Conservation (phyloP, 2,888 invertebrate genomes). For the Himalopsyche japonica region DNA sequence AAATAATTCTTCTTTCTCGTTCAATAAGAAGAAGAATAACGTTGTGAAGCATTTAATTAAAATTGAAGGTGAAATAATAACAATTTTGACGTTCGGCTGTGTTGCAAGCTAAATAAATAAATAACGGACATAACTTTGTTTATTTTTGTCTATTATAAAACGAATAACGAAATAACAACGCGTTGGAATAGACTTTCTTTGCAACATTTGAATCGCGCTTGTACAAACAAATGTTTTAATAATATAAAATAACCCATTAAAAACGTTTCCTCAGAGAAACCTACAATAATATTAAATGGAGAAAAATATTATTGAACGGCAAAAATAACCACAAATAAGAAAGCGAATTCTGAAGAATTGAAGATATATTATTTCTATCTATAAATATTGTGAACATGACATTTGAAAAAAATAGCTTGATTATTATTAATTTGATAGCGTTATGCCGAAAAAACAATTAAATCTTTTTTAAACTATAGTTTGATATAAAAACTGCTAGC, state of each 20-base stretch:
- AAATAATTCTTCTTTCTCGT: constrained; percentile 9
- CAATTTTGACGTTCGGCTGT: neutral
- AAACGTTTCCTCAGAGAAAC: neutral
- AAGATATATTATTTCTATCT: no score
- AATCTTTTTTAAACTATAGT: no score
- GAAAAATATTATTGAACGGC: no score
- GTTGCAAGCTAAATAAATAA: neutral
- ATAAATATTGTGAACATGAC: no score
- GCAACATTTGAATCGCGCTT: neutral
- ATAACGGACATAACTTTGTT: neutral
- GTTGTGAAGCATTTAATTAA: neutral
- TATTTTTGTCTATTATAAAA: neutral
- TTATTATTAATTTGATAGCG: no score
- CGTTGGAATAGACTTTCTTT: neutral
- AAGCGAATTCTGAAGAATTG: no score
- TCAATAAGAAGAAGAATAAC: neutral
- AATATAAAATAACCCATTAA: neutral
- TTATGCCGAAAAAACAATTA: no score
- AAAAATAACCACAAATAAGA: no score
- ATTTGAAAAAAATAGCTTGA: no score
- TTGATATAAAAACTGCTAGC: no score
- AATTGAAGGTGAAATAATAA: constrained; percentile 2
- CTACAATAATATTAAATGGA: no score
- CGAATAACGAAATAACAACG: neutral
- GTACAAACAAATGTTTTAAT: neutral